Base-by-base conservation (phyloP, 1,140 invertebrate species). In the Microplitis demolitor region DNA sequence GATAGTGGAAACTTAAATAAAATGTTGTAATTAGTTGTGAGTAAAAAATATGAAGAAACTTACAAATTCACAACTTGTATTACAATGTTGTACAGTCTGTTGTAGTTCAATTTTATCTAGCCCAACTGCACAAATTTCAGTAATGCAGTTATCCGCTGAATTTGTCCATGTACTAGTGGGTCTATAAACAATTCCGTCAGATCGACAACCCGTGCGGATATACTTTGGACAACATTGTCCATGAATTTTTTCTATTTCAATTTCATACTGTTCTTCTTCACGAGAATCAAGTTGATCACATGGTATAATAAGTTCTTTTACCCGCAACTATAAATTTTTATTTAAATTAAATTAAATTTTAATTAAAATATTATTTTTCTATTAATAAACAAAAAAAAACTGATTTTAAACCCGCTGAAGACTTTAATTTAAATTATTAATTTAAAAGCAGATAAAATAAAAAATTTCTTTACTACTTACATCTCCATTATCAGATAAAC, bases 131-230 rank as follows among this genome's bases (percentile, higher is more conserved):
- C 93, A 94, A 8, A 87, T 87, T 62, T 90, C 83, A 58, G 88
- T 90, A 58, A 90, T 87, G 79, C 93, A 94, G 75, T 90, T 87
- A 9, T 88, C 83, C 45, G 82, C 79, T 2, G 80, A 75, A 34
- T 89, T 89, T 39, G 83, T 84, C 90, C 90, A 92, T 6, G 81
- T 88, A 73, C 90, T 87, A 56, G 90, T 90, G 75, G 89, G 85
- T 78, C 89, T 77, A 71, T 90, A 89, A 11, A 89, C 80, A 14
- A 85, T 86, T 9, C 84, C 87, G 8, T 88, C 84, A 8, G 88
- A 84, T 45, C 87, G 86, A 76, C 91, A 92, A n/a, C 89, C 90
- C 11, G 85, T 82, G 58, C 88, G 87, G 37, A 87, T 82, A 35
- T 87, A 79, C 35, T 80, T 78, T 2, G 89, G 89, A 75, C 91